Percentiles rank a stretch among this genome's conserved stretches.
Conservation (phyloP, 1,140 invertebrate genomes). For the Calliopsis andreniformis region DNA sequence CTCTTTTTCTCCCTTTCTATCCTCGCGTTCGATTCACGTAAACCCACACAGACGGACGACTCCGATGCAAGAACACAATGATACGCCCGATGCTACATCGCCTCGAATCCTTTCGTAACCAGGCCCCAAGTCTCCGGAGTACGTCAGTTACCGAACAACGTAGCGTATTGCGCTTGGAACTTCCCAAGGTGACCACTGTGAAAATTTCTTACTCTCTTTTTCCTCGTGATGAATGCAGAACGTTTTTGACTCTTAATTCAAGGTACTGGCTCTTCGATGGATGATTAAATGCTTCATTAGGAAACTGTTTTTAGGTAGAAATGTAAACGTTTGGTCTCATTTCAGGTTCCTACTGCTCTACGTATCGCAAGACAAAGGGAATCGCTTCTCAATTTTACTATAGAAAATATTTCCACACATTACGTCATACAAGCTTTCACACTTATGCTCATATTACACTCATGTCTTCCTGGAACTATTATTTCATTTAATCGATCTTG, state of each 20-base stretch:
- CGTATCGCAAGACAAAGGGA: no score
- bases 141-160: constrained; percentile 16
- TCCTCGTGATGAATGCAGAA: background rate
- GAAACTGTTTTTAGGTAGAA: no score
- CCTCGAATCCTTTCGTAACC: constrained; percentile 55
- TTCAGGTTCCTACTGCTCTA: no score
- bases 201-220: background rate
- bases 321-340: no score
- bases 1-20: constrained; percentile 11
- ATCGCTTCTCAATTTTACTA: no score
- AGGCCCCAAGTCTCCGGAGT: constrained; percentile 15
- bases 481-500: no score
- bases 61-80: constrained; percentile 43
- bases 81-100: constrained; percentile 54
- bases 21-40: constrained; percentile 58
- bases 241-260: background rate
- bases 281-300: background rate
- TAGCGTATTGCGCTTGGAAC: background rate
- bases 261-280: no score
- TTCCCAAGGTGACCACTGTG: background rate
- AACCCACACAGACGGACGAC: constrained; percentile 48
- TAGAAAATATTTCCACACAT: no score
- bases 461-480: no score
- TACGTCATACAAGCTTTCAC: no score
- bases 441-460: no score